Evolutionary conservation across 1,140 invertebrate species (phyloP), one percentile per base, ranked within the genome.

Genomic region (Hycleus cichorii): DNA sequence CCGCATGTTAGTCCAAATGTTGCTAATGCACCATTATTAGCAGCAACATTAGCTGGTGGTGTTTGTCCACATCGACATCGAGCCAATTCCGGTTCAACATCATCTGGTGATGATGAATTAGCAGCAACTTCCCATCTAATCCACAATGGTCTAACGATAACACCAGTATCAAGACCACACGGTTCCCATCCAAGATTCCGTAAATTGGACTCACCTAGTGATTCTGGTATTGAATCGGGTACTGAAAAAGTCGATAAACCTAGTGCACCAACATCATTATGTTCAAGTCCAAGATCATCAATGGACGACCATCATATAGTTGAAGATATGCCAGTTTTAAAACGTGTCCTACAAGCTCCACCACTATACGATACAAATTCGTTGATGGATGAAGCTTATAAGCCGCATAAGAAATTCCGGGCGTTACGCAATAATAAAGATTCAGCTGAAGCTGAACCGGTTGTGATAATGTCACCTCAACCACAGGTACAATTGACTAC

Each of bases 341-440:
- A 95, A 69, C 82, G 92, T 25, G 92, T 93, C 0, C 80, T 95
- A 0, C 91, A 95, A 72, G 92, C 92, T 1, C 93, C 93, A 1
- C 93, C 93, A 0, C 76, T 94, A 1, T 90, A 90, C 74, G 89
- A 91, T 68, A 91, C 90, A 43, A 90, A 90, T 67, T 88, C 89
- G 1, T 74, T 95, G 40, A 94, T 95, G 91, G 91, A 94, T 71
- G 91, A 94, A 74, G 91, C 91, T 1, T 95, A 95, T 77, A 91
- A 93, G 68, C 91, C 91, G 45, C 93, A 95, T 78, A 95, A 95
- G 74, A 95, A 95, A 72, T 95, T 95, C 81, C 82, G 92, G 3
- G 88, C 89, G 0, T 74, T 90, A 65, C 76, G 89, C 4, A 42
- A 42, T 42, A 83, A 87, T 64, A 87, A 89, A 62, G 88, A 90